Percentiles rank a stretch among this genome's conserved stretches.
Conservation (phyloP, 1,140 invertebrate species). For the Cydia amplana region DNA sequence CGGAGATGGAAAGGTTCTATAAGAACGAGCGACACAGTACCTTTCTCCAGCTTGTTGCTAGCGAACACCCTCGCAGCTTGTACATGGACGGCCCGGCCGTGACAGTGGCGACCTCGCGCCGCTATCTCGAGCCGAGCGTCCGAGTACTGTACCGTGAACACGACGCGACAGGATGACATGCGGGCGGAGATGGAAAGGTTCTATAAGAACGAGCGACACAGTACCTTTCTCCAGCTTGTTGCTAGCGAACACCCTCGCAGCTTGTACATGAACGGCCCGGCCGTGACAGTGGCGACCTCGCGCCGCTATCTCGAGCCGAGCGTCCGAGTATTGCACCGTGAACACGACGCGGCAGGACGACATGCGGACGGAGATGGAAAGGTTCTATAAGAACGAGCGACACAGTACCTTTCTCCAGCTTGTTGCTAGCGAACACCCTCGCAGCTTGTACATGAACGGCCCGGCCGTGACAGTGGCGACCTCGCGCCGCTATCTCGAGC, state of each 20-base stretch:
- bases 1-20: slow-evolving; percentile 90
- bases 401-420: slow-evolving; percentile 77
- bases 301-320: slow-evolving; percentile 84
- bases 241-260: slow-evolving; percentile 80
- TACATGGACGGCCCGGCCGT: slow-evolving; percentile 88
- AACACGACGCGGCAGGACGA: slow-evolving; percentile 88
- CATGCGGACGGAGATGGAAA: slow-evolving; percentile 82
- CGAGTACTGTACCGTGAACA: slow-evolving; percentile 87
- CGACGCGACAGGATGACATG: slow-evolving; percentile 86
- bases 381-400: too few species aligned
- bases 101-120: slow-evolving; percentile 88
- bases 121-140: slow-evolving; percentile 84
- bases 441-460: too few species aligned
- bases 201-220: slow-evolving; percentile 65
- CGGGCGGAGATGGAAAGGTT: slow-evolving; percentile 89
- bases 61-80: slow-evolving; percentile 82
- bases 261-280: slow-evolving; percentile 88
- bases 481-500: too few species aligned
- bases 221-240: slow-evolving; percentile 81
- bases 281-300: slow-evolving; percentile 90
- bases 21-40: too few species aligned
- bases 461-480: too few species aligned
- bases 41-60: slow-evolving; percentile 80
- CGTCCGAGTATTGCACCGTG: slow-evolving; percentile 85
- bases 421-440: too few species aligned